A percentile compares a stretch with the other conserved stretches of the same genome.
These are phyloP conservation scores for Phodopus roborovskii DNA, from an alignment of 2,113 vertebrate genomes.

Conservation along the genomic window DNA sequence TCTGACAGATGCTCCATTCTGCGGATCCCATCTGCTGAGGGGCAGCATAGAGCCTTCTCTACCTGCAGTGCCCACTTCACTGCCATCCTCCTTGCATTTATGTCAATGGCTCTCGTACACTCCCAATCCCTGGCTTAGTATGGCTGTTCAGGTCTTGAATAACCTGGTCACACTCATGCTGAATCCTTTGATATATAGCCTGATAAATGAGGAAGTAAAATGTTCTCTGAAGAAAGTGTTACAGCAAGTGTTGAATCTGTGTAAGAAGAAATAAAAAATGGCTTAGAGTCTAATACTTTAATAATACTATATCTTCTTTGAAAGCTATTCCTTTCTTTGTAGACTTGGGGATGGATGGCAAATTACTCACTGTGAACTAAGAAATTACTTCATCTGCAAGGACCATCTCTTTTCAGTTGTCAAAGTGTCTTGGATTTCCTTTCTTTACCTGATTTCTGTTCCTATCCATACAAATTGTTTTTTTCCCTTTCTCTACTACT, in stretches of 20 bases:
- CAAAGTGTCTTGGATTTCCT: neutral
- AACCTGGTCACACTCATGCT: conserved; percentile 72
- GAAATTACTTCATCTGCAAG: neutral
- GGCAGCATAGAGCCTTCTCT: conserved; percentile 61
- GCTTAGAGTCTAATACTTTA: neutral
- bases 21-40: conserved; percentile 29
- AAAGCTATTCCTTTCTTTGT: neutral
- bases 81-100: conserved; percentile 69
- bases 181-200: conserved; percentile 71
- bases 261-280: neutral
- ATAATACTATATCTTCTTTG: neutral
- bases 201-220: conserved; percentile 74
- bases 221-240: conserved; percentile 45
- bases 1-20: conserved; percentile 73
- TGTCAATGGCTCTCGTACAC: conserved; percentile 77
- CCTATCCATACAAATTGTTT: neutral
- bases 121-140: conserved; percentile 63
- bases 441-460: neutral
- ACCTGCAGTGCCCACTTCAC: conserved; percentile 78
- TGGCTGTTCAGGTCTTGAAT: conserved; percentile 71
- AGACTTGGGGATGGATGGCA: neutral
- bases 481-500: neutral
- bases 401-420: neutral
- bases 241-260: neutral
- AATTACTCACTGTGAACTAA: neutral